phyloP scores from a whole-genome alignment of 2,797 vertebrate genomes.

The Chaunax sp. region DNA sequence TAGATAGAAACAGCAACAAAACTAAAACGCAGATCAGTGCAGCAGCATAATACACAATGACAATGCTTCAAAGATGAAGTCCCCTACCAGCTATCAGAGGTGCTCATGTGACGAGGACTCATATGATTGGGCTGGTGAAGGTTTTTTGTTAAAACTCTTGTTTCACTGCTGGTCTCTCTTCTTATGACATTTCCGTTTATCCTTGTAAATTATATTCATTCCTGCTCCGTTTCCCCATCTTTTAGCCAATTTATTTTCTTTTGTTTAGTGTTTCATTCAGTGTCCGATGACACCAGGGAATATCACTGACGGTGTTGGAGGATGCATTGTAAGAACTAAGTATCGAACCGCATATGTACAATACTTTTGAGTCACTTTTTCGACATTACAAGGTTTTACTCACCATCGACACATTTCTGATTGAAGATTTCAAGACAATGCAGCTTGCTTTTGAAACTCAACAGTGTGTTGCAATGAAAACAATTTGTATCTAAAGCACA shows the following conservation, averaged over 20 bases:
- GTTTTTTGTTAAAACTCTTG: no score
- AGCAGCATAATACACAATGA: no score
- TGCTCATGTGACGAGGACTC: no score
- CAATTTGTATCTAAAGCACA: neutral
- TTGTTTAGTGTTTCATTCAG: neutral
- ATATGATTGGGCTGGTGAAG: no score
- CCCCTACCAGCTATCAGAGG: slow-evolving; percentile 2
- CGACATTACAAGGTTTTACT: slow-evolving; percentile 1
- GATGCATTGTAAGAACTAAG: no score
- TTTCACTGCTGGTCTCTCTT: neutral
- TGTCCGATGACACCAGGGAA: no score
- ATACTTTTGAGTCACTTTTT: neutral
- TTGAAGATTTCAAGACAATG: neutral
- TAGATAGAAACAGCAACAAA: no score
- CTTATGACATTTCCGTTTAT: neutral
- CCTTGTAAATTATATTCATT: neutral
- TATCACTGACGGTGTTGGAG: no score
- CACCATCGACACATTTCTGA: neutral
- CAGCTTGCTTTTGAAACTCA: neutral
- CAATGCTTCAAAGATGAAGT: no score
- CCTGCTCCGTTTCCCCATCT: neutral
- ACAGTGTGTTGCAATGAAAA: neutral
- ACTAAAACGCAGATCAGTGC: no score
- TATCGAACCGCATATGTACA: no score
- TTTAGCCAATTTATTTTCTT: neutral